phyloP scores from a whole-genome alignment of 2,797 vertebrate species.

The Lithobates pipiens region DNA sequence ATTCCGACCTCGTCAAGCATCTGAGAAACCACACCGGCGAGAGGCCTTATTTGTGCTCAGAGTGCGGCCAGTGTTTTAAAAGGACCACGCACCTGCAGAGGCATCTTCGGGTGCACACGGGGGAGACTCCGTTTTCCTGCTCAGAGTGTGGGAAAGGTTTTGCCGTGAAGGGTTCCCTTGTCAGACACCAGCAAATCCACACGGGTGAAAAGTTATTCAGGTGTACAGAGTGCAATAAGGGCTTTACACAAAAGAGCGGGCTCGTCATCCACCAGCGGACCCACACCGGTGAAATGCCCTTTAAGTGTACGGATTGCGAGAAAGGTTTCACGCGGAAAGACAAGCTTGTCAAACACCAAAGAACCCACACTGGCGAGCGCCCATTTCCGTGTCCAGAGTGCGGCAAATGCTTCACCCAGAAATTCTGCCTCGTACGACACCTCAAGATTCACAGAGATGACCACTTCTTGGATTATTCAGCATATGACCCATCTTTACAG shows the following conservation, averaged over 20 bases:
- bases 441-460: no score
- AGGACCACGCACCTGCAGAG: background rate
- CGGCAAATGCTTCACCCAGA: slow-evolving; percentile 55
- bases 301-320: slow-evolving; percentile 55
- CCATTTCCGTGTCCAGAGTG: slow-evolving; percentile 60
- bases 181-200: background rate
- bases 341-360: slow-evolving; percentile 62
- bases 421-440: no score
- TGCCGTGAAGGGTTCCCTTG: background rate
- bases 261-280: background rate
- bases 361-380: slow-evolving; percentile 35
- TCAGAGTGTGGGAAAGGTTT: slow-evolving; percentile 8
- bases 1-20: slow-evolving; percentile 69
- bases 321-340: slow-evolving; percentile 64
- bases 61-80: slow-evolving; percentile 66
- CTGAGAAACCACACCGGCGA: slow-evolving; percentile 67
- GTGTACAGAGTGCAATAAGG: background rate
- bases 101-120: no score
- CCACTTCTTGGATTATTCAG: no score
- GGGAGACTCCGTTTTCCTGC: background rate
- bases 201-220: background rate
- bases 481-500: no score
- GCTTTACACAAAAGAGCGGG: background rate
- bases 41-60: slow-evolving; percentile 28
- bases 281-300: background rate